These are phyloP conservation scores for Drosophila atripex DNA, from an alignment of 2,888 invertebrate genomes.

Conservation along the genomic window DNA sequence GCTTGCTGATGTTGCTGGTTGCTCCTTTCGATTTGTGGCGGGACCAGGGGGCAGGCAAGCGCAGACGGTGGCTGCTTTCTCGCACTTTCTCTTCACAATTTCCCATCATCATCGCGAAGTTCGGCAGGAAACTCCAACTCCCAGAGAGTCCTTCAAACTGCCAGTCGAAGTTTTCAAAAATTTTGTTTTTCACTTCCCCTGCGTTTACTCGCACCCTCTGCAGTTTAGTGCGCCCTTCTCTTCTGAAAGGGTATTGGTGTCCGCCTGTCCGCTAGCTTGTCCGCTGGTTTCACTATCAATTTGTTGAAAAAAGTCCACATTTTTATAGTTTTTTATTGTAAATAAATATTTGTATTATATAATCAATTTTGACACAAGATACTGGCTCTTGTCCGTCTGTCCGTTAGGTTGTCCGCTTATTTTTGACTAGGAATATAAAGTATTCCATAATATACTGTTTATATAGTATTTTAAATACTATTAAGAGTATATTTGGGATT, in stretches of 20 bases:
- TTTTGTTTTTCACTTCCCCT: slow-evolving; percentile 20
- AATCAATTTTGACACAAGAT: too few species aligned
- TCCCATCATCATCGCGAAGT: neutral
- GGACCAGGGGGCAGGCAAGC: too few species aligned
- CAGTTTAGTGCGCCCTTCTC: neutral
- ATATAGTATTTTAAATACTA: too few species aligned
- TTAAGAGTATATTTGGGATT: too few species aligned
- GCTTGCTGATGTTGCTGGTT: neutral
- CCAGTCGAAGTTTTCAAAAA: slow-evolving; percentile 40
- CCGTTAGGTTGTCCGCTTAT: neutral
- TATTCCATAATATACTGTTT: too few species aligned
- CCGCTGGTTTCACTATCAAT: too few species aligned
- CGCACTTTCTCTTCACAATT: neutral
- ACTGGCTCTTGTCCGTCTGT: neutral
- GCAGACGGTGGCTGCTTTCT: neutral
- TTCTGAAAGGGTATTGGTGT: neutral
- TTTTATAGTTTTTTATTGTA: too few species aligned
- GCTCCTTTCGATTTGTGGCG: slow-evolving; percentile 7
- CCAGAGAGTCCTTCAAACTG: slow-evolving; percentile 14
- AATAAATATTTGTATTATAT: neutral
- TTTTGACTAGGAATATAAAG: too few species aligned
- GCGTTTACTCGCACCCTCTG: slow-evolving; percentile 19
- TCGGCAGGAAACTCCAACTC: slow-evolving; percentile 1
- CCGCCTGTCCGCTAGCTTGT: neutral
- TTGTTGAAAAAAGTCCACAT: too few species aligned